Base-by-base conservation (phyloP, 2,797 vertebrate genomes). In the Pogonophryne albipinna region DNA sequence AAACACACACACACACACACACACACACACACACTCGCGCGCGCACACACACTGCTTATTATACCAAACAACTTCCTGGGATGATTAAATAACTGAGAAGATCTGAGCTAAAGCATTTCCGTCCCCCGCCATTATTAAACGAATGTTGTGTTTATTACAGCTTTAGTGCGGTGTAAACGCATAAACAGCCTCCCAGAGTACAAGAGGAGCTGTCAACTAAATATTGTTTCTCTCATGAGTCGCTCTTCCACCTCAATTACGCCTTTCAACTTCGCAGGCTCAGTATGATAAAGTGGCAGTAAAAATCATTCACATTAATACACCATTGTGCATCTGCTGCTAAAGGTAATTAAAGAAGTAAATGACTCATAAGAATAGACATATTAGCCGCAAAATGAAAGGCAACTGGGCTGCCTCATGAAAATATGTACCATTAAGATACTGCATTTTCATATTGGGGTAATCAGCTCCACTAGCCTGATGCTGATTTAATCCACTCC, bases 311-410 rank as follows among this genome's bases (percentile, higher is more conserved):
- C 97, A 96, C 98, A 98, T 99, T 99, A 99, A 99, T 99, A 98
- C 98, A 97, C 97, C 97, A 98, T 97, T 97, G 97, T 98, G 98
- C 98, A 97, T 99, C 97, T 97, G 97, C 97, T 97, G 97, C 97
- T 98, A 96, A 98, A 97, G 97, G 97, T 99, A 99, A 99, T 99
- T 99, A 99, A 99, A 99, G 97, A 99, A 98, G 97, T 99, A 99
- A 99, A 99, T 99, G 98, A 99, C 97, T 99, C 98, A 99, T 99
- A 99, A 99, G 98, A 99, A 98, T 96, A 98, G 97, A 98, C 97
- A 95, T 98, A 99, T 99, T 99, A 99, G 97, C 95, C 89, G 92
- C 96, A 96, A 96, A 98, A 98, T 96, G 96, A 97, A 97, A 97
- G 96, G 97, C 97, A 97, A 97, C 96, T 95, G 96, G 96, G 95